These are phyloP conservation scores for Schizaphis graminum DNA, from an alignment of 2,888 invertebrate species.

Conservation along the genomic window DNA sequence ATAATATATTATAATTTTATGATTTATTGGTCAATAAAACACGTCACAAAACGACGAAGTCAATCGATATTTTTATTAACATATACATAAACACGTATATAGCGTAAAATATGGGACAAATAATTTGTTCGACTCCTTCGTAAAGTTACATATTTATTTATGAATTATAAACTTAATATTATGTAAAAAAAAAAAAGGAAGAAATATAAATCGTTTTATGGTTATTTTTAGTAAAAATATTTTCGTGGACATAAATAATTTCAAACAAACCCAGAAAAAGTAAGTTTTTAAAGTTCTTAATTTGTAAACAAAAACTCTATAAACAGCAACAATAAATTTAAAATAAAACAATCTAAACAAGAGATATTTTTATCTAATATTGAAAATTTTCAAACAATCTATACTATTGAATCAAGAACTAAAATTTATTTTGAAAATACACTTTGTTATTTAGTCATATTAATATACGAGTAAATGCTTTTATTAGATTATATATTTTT, in stretches of 20 bases:
- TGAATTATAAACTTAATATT: background rate
- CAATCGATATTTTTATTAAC: background rate
- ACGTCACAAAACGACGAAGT: background rate
- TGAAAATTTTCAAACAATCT: background rate
- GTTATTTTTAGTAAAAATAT: background rate
- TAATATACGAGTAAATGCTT: background rate
- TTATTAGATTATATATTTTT: background rate
- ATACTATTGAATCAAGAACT: background rate
- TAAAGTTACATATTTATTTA: background rate
- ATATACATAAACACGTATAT: background rate
- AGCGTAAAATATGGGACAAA: background rate
- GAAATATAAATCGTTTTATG: background rate
- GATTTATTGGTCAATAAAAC: background rate
- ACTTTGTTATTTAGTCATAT: background rate
- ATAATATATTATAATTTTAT: background rate
- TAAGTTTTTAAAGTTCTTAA: background rate
- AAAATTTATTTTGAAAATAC: background rate
- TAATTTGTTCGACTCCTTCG: background rate
- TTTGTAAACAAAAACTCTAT: background rate
- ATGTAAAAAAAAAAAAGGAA: background rate
- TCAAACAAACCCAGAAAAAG: background rate
- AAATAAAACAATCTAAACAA: background rate
- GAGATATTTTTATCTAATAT: background rate
- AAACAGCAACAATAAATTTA: background rate
- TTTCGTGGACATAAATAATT: background rate